These are phyloP conservation scores for Shargacucullia verbasci DNA, from an alignment of 2,888 invertebrate genomes.

Conservation along the genomic window DNA sequence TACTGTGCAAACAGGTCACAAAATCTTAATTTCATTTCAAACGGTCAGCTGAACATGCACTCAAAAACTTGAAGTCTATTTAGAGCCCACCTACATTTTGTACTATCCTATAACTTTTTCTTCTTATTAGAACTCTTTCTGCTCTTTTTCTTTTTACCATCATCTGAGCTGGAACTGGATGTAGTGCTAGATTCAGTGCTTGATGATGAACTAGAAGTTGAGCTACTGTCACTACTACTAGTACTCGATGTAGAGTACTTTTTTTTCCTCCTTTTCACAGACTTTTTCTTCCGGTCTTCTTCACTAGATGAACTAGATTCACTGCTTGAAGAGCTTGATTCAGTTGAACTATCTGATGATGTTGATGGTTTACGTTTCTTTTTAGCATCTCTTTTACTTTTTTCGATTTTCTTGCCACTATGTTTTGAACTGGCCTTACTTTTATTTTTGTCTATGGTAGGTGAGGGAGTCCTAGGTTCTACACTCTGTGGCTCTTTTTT, in stretches of 20 bases:
- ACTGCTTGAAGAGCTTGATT: constrained; percentile 75
- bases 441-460: constrained; percentile 48
- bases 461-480: constrained; percentile 59
- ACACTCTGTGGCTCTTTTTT: constrained; percentile 34
- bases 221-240: constrained; percentile 70
- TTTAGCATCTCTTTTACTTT: constrained; percentile 52
- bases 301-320: constrained; percentile 80
- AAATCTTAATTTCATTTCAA: constrained; percentile 9
- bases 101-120: constrained; percentile 63
- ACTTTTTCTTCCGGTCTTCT: constrained; percentile 69
- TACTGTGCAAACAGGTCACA: constrained; percentile 16
- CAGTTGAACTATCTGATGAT: constrained; percentile 76
- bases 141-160: constrained; percentile 67
- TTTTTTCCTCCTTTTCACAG: constrained; percentile 67
- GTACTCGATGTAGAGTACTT: constrained; percentile 76
- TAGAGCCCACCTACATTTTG: constrained; percentile 14
- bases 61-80: constrained; percentile 17
- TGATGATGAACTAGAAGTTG: constrained; percentile 68
- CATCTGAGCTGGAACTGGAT: constrained; percentile 76
- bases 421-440: constrained; percentile 49
- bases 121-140: constrained; percentile 65
- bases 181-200: constrained; percentile 71
- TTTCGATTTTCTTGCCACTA: constrained; percentile 52
- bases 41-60: constrained; percentile 20
- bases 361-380: constrained; percentile 78